Evolutionary conservation across 2,888 invertebrate species (phyloP), one percentile per base, ranked within the genome.

Genomic region (Mythimna lalbum): DNA sequence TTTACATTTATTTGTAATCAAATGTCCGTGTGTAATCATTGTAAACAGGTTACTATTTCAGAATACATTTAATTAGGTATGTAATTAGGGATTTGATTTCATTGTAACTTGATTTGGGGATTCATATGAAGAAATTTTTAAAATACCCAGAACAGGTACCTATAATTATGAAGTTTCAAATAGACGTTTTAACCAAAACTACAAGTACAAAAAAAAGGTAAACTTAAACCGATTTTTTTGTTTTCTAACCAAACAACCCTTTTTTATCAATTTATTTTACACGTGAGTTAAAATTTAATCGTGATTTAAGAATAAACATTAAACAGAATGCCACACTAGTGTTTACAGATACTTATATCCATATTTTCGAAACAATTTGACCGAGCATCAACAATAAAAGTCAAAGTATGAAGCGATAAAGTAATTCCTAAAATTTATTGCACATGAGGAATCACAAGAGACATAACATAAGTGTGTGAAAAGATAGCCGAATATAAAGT

Each of bases 11-110:
- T 61, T 72, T 74, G 69, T 63, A 82, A 69, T 62, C 21, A 47
- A 61, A 63, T 47, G 27, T 52, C 19, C 55, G 67, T 82, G 73
- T 63, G 75, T 72, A 73, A 67, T 39, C n/a, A 55, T 67, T 61
- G 66, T 7, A 83, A 79, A 71, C 64, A 52, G 79, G 84, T 82
- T 79, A 76, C 67, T 78, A 77, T 74, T 57, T 78, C 77, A 71
- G 73, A 76, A 79, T 76, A 43, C 49, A 76, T 61, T 76, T 75
- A 79, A 83, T 81, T 83, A 69, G 17, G 64, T 59, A 75, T 69
- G 72, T 74, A 78, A 84, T 76, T 82, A 73, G 81, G 56, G 53
- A 70, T 50, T 66, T 19, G 31, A 36, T 43, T 43, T 36, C 12
- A 53, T 53, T 14, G 17, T 33, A 67, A 63, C 17, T 60, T 55